Evolutionary conservation across 2,113 vertebrate species (phyloP).

Genomic region (Gymnogyps californianus): DNA sequence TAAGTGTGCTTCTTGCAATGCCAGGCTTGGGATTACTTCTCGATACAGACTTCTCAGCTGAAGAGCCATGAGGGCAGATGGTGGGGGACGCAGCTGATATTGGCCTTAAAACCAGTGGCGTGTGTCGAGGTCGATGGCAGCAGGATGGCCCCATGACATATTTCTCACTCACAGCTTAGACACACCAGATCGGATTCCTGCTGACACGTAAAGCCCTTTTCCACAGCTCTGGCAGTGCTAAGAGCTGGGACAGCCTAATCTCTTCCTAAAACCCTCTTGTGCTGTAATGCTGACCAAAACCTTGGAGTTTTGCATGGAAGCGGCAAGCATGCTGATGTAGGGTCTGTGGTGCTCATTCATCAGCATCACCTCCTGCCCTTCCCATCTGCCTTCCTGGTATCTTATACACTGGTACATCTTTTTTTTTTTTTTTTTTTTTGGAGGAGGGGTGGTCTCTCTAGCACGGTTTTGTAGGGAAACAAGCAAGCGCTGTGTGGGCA

Average conservation of each 20-base stretch:
- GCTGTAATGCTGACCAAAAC: neutral
- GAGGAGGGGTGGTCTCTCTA: neutral
- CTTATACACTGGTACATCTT: neutral
- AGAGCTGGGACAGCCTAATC: slow-evolving; percentile 14
- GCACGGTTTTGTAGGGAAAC: neutral
- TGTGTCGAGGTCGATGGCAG: neutral
- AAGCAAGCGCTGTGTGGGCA: neutral
- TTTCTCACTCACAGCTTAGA: slow-evolving; percentile 22
- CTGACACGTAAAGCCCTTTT: neutral
- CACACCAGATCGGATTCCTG: neutral
- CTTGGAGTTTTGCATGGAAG: neutral
- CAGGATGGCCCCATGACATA: slow-evolving; percentile 12
- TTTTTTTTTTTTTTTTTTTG: neutral
- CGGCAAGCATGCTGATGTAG: accelerated
- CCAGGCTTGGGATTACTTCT: neutral
- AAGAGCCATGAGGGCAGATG: neutral
- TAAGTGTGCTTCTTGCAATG: accelerated
- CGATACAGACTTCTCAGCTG: accelerated
- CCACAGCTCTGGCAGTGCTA: neutral
- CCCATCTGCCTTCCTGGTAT: neutral
- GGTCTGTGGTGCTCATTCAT: neutral
- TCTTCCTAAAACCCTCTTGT: neutral
- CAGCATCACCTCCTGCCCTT: neutral
- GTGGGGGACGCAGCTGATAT: neutral
- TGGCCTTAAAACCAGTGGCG: neutral